Base-by-base conservation (phyloP, 1,140 invertebrate species). In the Drosophila kurseongensis region DNA sequence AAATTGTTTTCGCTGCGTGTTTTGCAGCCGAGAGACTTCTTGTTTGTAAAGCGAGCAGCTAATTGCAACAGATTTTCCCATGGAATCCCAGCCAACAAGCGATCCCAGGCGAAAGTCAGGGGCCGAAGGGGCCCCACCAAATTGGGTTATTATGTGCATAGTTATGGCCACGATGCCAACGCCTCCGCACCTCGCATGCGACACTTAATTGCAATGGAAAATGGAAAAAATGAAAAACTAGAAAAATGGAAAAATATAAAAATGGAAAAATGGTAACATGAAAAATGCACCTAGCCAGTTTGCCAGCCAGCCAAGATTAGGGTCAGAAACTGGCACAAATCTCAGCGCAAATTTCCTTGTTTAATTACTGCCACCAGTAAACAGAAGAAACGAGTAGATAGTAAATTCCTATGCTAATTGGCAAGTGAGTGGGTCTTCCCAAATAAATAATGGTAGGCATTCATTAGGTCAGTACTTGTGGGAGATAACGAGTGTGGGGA, bases 101-200 rank as follows among this genome's bases (percentile, higher is more conserved):
- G 29, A 29, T 38, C 44, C 47, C 41, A 52, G 68, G 83, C 84
- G 83, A 89, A 89, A 89, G 83, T 80, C 66, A 27, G 36, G 13
- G 35, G 14, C 35, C 16, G 36, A 55, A 55, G 52, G 35, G 52
- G 52, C 32, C 35, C 35, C 32, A 40, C 60, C 60, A 88, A 88
- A 88, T 88, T 88, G 80, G 84, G 84, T 88, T 88, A 89, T 88
- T 90, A 88, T 88, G 84, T 88, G 84, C 83, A 89, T 88, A 89
- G 84, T 84, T 88, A 83, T 75, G 81, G 68, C 56, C 66, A 58
- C 58, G 58, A 62, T 61, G 52, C 66, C 48, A 60, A 77, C 74
- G 74, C 75, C 74, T 78, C 44, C 57, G 66, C 52, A 32, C 58
- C 69, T 84, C 73, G 80, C 82, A 86, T 86, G 82, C 82, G 82